These are phyloP conservation scores for Coptotermes formosanus DNA, from an alignment of 1,140 invertebrate genomes.

Conservation along the genomic window DNA sequence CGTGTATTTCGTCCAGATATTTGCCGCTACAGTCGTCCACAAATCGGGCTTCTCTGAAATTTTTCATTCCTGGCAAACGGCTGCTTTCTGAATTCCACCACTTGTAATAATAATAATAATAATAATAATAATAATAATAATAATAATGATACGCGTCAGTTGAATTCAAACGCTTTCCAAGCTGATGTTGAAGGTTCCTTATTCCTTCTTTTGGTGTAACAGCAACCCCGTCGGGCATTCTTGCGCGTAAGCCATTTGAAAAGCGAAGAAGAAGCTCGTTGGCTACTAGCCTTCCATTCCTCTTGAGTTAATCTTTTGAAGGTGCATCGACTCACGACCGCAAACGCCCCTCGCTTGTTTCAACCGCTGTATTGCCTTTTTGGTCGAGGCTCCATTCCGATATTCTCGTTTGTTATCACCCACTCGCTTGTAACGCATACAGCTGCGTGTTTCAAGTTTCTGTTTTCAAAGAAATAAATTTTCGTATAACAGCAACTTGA, in stretches of 20 bases:
- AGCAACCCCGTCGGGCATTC: background rate
- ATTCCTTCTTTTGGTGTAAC: background rate
- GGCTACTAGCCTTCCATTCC: background rate
- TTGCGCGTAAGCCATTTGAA: background rate
- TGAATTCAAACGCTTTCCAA: background rate
- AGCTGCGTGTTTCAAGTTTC: background rate
- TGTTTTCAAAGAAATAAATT: background rate
- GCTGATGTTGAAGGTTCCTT: background rate
- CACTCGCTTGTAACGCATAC: background rate
- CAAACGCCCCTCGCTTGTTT: background rate
- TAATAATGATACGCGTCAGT: no score
- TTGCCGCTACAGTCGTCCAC: no score
- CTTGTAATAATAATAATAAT: no score
- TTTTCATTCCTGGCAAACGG: no score
- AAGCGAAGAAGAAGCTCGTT: background rate
- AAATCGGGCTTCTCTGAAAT: no score
- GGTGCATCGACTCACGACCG: background rate
- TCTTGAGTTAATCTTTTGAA: slow-evolving; percentile 3
- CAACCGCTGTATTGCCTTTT: background rate
- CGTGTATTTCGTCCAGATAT: no score
- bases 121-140: no score
- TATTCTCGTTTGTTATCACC: background rate
- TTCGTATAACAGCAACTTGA: background rate
- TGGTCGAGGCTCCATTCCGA: background rate
- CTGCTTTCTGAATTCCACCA: no score